Conservation (phyloP, 2,888 invertebrate species). For the Pseudanteris insignis region DNA sequence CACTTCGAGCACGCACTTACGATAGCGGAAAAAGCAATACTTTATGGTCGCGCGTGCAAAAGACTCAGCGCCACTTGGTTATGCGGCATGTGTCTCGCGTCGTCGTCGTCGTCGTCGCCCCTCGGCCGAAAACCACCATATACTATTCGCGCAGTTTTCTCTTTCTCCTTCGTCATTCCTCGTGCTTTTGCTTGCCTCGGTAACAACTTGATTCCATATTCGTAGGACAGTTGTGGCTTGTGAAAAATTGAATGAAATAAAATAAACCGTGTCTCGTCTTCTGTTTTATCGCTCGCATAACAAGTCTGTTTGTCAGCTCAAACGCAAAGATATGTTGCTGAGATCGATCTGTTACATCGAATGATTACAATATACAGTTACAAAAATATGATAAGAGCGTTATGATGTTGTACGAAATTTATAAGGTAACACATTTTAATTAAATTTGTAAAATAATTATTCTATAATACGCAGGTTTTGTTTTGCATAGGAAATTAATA, state of each 20-base stretch:
- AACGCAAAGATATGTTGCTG: slow-evolving; percentile 8
- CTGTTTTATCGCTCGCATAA: slow-evolving; percentile 42
- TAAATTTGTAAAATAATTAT: no score
- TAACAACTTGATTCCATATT: slow-evolving; percentile 64
- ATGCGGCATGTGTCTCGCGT: slow-evolving; percentile 54
- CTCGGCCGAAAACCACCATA: slow-evolving; percentile 52
- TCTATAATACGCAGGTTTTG: no score
- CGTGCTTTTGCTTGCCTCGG: slow-evolving; percentile 34
- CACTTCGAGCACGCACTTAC: slow-evolving; percentile 10
- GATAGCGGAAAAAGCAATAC: slow-evolving; percentile 49
- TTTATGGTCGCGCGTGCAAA: slow-evolving; percentile 50
- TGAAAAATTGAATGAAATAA: slow-evolving; percentile 63
- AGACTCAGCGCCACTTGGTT: slow-evolving; percentile 51
- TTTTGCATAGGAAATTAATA: no score
- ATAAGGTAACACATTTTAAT: no score
- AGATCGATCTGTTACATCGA: neutral
- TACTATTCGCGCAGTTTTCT: slow-evolving; percentile 25
- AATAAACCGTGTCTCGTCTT: slow-evolving; percentile 55
- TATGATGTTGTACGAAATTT: no score
- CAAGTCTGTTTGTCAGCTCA: slow-evolving; percentile 11
- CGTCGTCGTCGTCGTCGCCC: slow-evolving; percentile 50
- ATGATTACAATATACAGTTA: slow-evolving; percentile 2
- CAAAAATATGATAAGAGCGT: no score
- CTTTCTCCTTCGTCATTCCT: slow-evolving; percentile 42
- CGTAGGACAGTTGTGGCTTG: slow-evolving; percentile 56